Base-by-base conservation (phyloP, 2,888 invertebrate genomes). In the Ypsolopha sequella region DNA sequence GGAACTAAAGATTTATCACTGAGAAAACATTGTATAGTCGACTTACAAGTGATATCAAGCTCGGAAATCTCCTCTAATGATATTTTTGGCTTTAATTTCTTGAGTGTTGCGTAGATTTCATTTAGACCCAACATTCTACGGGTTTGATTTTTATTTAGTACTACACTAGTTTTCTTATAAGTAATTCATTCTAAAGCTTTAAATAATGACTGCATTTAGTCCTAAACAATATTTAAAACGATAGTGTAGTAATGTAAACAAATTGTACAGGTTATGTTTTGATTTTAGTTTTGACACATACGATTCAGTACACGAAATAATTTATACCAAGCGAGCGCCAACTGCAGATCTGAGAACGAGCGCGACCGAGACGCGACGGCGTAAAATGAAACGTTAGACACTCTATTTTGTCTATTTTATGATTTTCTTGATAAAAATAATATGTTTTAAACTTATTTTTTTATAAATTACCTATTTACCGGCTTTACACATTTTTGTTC, bases 31-130 rank as follows among this genome's bases (percentile, higher is more conserved):
- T 62, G 60, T 45, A 85, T 58, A 57, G 80, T 55, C 9, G 73
- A 66, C 61, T 69, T 76, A 56, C 74, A 74, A 13, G 76, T 63
- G 44, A 72, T 56, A 64, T 80, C 74, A 10, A 80, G 65, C 41
- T 80, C 78, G 13, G 60, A 55, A 54, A 84, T 62, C 71, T 82
- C 81, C 54, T 64, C 53, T 43, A 84, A 57, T 24, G 71, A 63
- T 53, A 80, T 72, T 57, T 61, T 59, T 39, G 58, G 44, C 58
- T 61, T 73, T 53, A 67, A 72, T 56, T 66, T 59, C 56, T 68
- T 66, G 14, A 81, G 59, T 63, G 70, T 66, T n/a, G 61, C 54
- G 50, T 60, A 61, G 41, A 73, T 60, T 56, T 75, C 13, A 7
- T 13, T 36, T 36, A 34, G 3, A 34, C 4, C 4, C 43, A 44